phyloP scores from a whole-genome alignment of 2,797 vertebrate genomes.

The Ceyx erithaca region DNA sequence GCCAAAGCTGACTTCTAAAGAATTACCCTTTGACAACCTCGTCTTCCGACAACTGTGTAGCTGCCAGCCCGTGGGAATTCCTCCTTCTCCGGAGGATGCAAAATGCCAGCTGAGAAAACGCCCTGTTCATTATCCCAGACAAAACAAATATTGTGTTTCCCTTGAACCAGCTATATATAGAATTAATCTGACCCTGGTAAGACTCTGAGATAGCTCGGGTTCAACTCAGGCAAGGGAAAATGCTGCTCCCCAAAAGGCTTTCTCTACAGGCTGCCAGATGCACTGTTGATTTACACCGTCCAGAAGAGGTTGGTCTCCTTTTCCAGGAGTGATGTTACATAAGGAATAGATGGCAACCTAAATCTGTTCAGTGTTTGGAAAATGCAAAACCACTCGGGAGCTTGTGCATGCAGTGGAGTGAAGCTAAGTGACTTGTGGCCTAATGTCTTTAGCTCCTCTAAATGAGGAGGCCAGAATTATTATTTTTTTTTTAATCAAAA shows the following conservation, averaged over 20 bases:
- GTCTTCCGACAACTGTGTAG: neutral
- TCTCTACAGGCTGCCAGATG: neutral
- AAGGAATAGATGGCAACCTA: neutral
- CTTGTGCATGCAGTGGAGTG: neutral
- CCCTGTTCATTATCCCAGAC: constrained; percentile 8
- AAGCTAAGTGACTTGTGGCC: neutral
- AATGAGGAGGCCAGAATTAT: neutral
- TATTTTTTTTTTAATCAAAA: constrained; percentile 3
- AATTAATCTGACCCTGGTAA: constrained; percentile 27
- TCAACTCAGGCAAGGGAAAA: constrained; percentile 17
- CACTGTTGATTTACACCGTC: neutral
- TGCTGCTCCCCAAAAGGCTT: neutral
- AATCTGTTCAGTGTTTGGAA: neutral
- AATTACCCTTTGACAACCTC: constrained; percentile 46
- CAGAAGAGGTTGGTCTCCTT: neutral
- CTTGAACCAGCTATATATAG: neutral
- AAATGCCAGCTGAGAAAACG: constrained; percentile 32
- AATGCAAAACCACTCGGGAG: neutral
- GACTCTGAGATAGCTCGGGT: neutral
- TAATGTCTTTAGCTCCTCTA: neutral
- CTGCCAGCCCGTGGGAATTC: constrained; percentile 59
- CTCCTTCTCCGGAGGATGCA: constrained; percentile 27
- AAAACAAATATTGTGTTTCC: constrained; percentile 41
- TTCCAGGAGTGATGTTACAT: neutral
- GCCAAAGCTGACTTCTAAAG: constrained; percentile 55